Conservation (phyloP, 2,113 vertebrate species). For the Himantopus leucocephalus region DNA sequence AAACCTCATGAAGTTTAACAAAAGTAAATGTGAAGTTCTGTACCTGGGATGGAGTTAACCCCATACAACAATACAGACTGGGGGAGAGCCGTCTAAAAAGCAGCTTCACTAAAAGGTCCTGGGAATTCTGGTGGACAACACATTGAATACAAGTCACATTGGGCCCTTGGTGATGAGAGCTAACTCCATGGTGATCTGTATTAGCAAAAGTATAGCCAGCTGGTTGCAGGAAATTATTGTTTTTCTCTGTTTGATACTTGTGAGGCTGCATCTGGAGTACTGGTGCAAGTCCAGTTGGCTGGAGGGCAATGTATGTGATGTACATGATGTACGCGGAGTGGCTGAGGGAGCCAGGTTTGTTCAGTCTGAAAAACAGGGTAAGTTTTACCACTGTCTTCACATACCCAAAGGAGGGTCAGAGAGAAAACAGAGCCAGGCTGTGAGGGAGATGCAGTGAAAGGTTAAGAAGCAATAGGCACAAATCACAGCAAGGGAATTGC, state of each 20-base stretch:
- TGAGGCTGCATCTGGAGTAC: neutral
- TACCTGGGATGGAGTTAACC: neutral
- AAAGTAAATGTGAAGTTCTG: neutral
- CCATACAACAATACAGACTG: accelerated
- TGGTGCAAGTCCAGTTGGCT: neutral
- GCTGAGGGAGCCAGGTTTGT: neutral
- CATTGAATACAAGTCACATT: neutral
- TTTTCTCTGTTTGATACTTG: neutral
- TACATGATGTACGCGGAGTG: neutral
- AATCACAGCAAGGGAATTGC: neutral
- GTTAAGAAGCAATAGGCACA: neutral
- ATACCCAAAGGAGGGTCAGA: neutral
- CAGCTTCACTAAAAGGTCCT: neutral
- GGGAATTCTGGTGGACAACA: neutral
- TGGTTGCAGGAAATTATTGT: neutral
- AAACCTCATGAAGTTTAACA: neutral
- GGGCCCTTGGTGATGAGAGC: neutral
- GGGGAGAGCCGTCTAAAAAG: neutral
- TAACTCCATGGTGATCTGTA: neutral
- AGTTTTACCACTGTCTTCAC: neutral
- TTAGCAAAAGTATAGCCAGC: neutral
- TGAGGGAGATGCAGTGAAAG: neutral
- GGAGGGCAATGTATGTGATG: neutral
- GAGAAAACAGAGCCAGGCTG: neutral
- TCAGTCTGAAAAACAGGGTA: neutral